These are phyloP conservation scores for Stichodactyla mertensii DNA, from an alignment of 64 coral and sea anemone species.

Conservation along the genomic window DNA sequence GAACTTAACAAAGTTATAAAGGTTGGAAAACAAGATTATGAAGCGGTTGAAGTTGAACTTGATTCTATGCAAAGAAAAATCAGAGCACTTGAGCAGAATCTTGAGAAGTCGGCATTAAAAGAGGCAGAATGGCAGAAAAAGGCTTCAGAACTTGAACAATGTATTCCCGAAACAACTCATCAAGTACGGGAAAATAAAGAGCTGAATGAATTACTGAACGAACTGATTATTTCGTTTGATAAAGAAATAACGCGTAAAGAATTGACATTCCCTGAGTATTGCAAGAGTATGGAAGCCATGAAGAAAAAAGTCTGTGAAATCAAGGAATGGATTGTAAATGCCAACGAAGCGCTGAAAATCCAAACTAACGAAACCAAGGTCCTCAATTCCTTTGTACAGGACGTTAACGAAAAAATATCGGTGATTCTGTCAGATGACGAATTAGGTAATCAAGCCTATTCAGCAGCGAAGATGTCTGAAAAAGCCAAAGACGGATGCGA, in stretches of 20 bases:
- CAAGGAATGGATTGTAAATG: background rate
- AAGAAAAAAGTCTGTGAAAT: background rate
- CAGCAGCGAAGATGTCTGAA: background rate
- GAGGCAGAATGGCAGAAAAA: slow-evolving; percentile 1
- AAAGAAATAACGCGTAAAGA: slow-evolving; percentile 10
- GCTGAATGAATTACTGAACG: slow-evolving; percentile 34
- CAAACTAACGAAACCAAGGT: background rate
- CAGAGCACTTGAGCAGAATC: slow-evolving; percentile 15
- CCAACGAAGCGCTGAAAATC: background rate
- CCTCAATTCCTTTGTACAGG: background rate
- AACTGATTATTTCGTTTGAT: slow-evolving; percentile 18
- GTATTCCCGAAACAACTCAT: slow-evolving; percentile 10
- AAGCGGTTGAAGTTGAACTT: slow-evolving; percentile 25
- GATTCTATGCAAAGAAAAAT: slow-evolving; percentile 36
- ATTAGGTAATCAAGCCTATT: background rate
- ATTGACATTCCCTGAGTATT: background rate
- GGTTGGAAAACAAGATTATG: slow-evolving; percentile 37
- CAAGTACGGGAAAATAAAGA: slow-evolving; percentile 42
- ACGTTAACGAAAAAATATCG: background rate
- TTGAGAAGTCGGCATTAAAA: background rate
- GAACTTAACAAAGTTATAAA: slow-evolving; percentile 28
- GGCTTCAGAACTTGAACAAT: background rate
- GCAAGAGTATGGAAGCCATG: background rate
- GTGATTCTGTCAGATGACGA: background rate
- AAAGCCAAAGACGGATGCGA: background rate